Conservation (phyloP, 2,797 vertebrate species). For the Rousettus madagascariensis region DNA sequence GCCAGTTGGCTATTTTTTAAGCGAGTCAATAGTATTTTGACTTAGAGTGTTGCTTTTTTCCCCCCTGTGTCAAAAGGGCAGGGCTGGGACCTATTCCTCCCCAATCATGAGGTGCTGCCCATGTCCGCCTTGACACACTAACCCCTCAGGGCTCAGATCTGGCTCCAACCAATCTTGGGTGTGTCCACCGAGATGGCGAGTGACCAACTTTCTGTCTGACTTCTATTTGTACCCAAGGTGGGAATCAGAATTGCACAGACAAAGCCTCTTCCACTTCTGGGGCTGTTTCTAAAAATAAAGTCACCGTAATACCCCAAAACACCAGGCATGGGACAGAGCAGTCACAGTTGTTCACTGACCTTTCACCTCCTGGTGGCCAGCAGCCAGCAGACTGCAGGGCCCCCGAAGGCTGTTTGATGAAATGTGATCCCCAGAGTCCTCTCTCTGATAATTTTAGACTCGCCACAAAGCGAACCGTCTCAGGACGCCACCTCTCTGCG, state of each 20-base stretch:
- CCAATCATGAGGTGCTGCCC: conserved; percentile 53
- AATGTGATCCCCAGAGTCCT: conserved; percentile 74
- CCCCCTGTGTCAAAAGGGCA: conserved; percentile 71
- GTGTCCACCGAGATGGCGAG: conserved; percentile 75
- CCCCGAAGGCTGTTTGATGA: conserved; percentile 75
- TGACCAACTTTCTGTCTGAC: conserved; percentile 83
- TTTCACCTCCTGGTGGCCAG: conserved; percentile 80
- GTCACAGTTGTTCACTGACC: conserved; percentile 85
- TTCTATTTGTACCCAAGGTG: conserved; percentile 81
- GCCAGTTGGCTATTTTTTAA: conserved; percentile 78
- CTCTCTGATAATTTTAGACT: conserved; percentile 80
- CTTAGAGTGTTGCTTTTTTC: conserved; percentile 74
- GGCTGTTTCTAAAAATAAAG: conserved; percentile 84
- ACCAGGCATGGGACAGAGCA: conserved; percentile 78
- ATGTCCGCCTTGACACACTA: conserved; percentile 63
- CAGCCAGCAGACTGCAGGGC: conserved; percentile 80
- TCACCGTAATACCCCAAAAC: conserved; percentile 80
- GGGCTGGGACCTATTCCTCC: conserved; percentile 68
- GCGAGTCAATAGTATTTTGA: conserved; percentile 79
- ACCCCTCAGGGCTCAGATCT: conserved; percentile 74
- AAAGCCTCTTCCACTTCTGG: conserved; percentile 82
- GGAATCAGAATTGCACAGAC: conserved; percentile 80
- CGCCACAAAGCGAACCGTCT: conserved; percentile 74
- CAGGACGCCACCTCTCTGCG: conserved; percentile 79
- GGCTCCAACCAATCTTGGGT: conserved; percentile 78